Base-by-base conservation (phyloP, 2,797 vertebrate species). In the Gobionotothen gibberifrons region DNA sequence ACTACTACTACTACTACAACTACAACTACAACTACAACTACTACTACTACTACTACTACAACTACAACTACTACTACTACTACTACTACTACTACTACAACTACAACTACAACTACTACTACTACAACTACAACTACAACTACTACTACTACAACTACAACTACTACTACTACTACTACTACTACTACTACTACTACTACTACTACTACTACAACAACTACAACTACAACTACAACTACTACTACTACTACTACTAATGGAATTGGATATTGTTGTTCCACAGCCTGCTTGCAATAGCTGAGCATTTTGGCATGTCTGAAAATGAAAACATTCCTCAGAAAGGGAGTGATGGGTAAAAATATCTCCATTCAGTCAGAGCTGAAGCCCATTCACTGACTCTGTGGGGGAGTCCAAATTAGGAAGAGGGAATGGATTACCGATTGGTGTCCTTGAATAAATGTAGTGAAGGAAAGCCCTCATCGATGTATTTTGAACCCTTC, bases 311-410 rank as follows among this genome's bases (percentile, higher is more conserved):
- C 91, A 86, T 44, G 40, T 88, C 59, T 47, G 53, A 82, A 86
- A 92, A 91, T 78, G 75, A 91, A 92, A 92, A 92, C 90, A 92
- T 92, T 90, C 86, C 88, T 51, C 56, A 85, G 81, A 87, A 88
- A 84, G 76, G 78, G 72, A 43, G n/a, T 64, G 54, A 83, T 79
- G 78, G 67, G 76, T 83, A 85, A 90, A 90, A 90, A 91, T 89
- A 89, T 83, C 76, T 81, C 82, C 78, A 89, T 93, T 92, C 90
- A 91, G 87, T 63, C 64, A 73, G 51, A 48, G 43, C 63, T 47
- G 70, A 76, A 63, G 48, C 59, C 57, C 74, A 85, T 92, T 92
- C 82, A 89, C 52, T 26, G 76, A 72, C 52, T 79, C 61, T 13
- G 51, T 32, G 49, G 62, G 47, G 62, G 51, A 64, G 69, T 40